Evolutionary conservation across 1,140 invertebrate species (phyloP).

Genomic region (Drosophila parabipectinata): DNA sequence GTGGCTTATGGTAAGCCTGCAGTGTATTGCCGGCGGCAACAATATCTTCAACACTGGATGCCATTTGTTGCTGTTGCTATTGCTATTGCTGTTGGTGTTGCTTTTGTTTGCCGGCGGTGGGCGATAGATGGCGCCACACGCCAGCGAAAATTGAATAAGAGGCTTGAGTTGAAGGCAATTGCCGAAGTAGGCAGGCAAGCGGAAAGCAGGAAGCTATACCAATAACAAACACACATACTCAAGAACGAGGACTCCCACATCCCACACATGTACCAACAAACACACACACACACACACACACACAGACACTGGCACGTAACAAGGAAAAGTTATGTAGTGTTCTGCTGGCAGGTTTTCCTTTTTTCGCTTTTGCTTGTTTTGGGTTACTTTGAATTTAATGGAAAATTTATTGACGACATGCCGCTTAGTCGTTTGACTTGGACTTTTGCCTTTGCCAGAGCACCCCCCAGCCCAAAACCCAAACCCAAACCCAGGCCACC

Average conservation of each 20-base stretch:
- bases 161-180: constrained; percentile 60
- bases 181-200: constrained; percentile 48
- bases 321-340: constrained; percentile 76
- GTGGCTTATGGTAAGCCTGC: constrained; percentile 74
- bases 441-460: constrained; percentile 68
- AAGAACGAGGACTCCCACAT: constrained; percentile 26
- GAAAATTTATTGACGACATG: constrained; percentile 82
- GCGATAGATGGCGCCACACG: constrained; percentile 78
- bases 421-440: constrained; percentile 81
- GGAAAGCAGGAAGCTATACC: constrained; percentile 72
- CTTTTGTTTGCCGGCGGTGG: constrained; percentile 41
- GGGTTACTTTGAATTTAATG: constrained; percentile 79
- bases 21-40: constrained; percentile 65
- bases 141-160: constrained; percentile 77
- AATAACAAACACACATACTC: constrained; percentile 52
- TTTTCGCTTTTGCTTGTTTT: constrained; percentile 63
- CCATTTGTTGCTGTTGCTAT: constrained; percentile 44
- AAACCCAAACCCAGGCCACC: constrained; percentile 1
- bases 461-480: neutral
- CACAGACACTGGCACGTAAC: constrained; percentile 20
- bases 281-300: constrained; percentile 12
- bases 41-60: constrained; percentile 55
- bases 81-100: constrained; percentile 27
- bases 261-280: constrained; percentile 17
- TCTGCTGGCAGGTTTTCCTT: constrained; percentile 62